These are phyloP conservation scores for Urocitellus parryii DNA, from an alignment of 2,113 vertebrate species.

Conservation along the genomic window DNA sequence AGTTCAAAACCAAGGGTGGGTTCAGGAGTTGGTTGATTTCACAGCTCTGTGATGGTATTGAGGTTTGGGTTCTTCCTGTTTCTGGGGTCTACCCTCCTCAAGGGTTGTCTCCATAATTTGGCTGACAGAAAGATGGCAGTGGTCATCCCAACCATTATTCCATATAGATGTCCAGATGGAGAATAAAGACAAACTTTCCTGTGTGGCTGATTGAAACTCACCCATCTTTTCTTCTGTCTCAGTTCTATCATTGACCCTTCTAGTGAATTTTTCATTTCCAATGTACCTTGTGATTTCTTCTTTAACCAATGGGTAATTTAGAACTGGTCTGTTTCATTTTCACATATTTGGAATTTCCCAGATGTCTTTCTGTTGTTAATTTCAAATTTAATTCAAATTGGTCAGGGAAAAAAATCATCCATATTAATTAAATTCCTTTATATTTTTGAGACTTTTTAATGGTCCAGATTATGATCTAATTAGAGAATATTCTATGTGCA, in stretches of 20 bases:
- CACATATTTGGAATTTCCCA: background rate
- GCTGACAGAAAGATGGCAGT: background rate
- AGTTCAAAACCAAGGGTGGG: background rate
- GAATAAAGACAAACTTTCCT: background rate
- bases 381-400: background rate
- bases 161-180: background rate
- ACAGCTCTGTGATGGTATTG: background rate
- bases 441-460: background rate
- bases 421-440: background rate
- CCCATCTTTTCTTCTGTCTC: background rate
- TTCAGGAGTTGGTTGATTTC: background rate
- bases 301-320: background rate
- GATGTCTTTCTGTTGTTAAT: slow-evolving; percentile 1
- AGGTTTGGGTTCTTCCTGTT: background rate
- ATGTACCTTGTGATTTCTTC: background rate
- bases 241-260: background rate
- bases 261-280: background rate
- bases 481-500: background rate
- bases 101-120: background rate
- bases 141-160: background rate
- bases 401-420: slow-evolving; percentile 8
- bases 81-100: background rate
- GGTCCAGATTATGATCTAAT: no score
- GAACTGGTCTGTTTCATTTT: background rate
- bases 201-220: background rate